These are phyloP conservation scores for Sthenelais limicola DNA, from an alignment of 2,888 invertebrate genomes.

Conservation along the genomic window DNA sequence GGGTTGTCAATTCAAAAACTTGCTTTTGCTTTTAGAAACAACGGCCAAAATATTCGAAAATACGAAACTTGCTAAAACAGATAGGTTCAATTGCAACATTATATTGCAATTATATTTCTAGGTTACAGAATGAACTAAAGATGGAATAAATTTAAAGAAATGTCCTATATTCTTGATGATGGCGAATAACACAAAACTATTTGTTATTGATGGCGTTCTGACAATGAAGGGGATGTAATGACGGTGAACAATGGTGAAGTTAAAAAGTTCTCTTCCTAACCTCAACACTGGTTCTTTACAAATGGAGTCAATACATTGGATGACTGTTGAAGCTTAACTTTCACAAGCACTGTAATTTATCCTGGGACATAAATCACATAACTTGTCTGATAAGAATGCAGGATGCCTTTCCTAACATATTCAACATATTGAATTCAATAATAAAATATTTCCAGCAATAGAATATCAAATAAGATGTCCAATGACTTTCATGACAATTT, in stretches of 20 bases:
- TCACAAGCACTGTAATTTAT: constrained; percentile 30
- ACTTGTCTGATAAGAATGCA: constrained; percentile 14
- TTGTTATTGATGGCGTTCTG: constrained; percentile 33
- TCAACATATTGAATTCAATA: no score
- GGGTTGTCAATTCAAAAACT: no score
- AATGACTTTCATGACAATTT: no score
- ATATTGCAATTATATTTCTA: no score
- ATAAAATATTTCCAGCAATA: no score
- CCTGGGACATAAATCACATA: constrained; percentile 14
- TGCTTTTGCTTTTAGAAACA: no score
- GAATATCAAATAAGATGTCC: no score
- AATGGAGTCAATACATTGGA: constrained; percentile 22
- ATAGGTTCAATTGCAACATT: no score
- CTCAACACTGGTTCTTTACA: constrained; percentile 26
- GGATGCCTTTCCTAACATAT: background rate
- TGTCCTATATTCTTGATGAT: constrained; percentile 37
- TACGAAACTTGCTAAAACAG: no score
- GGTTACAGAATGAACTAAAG: no score
- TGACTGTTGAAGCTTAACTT: constrained; percentile 14
- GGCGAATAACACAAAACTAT: constrained; percentile 1
- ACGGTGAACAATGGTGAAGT: constrained; percentile 30
- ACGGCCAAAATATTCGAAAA: no score
- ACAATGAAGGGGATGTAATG: constrained; percentile 32
- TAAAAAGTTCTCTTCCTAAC: constrained; percentile 15
- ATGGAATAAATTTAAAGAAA: no score